Conservation (phyloP, 1,140 invertebrate species). For the Camponotus floridanus region DNA sequence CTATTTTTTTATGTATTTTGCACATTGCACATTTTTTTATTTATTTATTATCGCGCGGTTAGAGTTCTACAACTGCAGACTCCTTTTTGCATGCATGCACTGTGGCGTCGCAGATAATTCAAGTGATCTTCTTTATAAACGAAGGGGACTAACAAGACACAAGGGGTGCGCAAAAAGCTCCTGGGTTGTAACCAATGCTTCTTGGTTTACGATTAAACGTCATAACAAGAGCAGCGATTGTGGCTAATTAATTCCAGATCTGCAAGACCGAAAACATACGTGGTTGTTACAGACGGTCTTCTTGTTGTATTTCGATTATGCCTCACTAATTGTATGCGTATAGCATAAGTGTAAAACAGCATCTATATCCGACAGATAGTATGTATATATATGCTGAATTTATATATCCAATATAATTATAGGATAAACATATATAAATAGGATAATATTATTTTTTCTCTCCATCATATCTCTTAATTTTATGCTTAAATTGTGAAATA, state of each 20-base stretch:
- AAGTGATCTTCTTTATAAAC: not conserved
- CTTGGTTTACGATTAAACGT: constrained; percentile 41
- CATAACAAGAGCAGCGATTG: constrained; percentile 44
- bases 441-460: not conserved
- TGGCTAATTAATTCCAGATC: constrained; percentile 55
- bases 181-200: constrained; percentile 1
- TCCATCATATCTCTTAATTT: not conserved
- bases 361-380: not conserved
- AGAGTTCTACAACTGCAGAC: not conserved
- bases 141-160: constrained; percentile 19
- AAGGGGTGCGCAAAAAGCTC: constrained; percentile 26
- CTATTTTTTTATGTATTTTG: not conserved
- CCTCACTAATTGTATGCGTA: not conserved
- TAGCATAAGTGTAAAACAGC: not conserved
- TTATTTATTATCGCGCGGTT: not conserved
- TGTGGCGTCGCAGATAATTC: constrained; percentile 2
- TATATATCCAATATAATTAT: not conserved
- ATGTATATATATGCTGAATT: not conserved
- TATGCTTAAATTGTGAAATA: not conserved
- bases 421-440: too few species aligned
- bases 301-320: not conserved
- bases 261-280: constrained; percentile 9
- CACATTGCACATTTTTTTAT: not conserved
- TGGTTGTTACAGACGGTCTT: not conserved
- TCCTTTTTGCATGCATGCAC: constrained; percentile 19